These are phyloP conservation scores for Paedocypris micromegethes DNA, from an alignment of 2,797 vertebrate genomes.

Conservation along the genomic window DNA sequence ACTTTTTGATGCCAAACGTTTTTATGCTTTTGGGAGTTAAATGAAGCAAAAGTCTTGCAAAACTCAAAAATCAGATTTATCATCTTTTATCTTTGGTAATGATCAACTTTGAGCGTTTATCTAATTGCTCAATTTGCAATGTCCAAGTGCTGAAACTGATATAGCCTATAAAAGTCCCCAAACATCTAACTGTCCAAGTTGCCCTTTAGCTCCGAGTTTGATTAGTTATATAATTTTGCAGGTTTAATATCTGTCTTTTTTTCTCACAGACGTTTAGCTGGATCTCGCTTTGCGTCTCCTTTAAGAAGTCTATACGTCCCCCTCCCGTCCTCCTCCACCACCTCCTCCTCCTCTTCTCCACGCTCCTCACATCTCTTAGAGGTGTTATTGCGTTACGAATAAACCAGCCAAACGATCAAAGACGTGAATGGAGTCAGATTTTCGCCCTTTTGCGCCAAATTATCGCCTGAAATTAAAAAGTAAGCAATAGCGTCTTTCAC, in stretches of 20 bases:
- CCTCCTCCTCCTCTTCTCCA: constrained; percentile 29
- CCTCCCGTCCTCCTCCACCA: constrained; percentile 25
- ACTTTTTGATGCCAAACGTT: no score
- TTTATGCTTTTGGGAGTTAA: no score
- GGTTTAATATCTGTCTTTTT: not conserved
- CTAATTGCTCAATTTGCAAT: no score
- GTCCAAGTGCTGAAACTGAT: no score
- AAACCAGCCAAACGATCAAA: constrained; percentile 66
- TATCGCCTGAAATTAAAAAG: constrained; percentile 46
- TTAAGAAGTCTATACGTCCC: constrained; percentile 47
- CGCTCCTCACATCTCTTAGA: constrained; percentile 55
- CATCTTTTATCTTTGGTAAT: no score
- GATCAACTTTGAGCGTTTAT: no score
- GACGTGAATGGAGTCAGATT: constrained; percentile 63
- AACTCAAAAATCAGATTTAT: no score
- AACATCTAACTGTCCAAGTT: no score
- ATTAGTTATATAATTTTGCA: no score
- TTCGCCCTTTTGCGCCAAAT: constrained; percentile 41
- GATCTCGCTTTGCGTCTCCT: constrained; percentile 42
- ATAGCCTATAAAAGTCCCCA: no score
- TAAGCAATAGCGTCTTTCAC: constrained; percentile 4
- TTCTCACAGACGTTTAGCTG: constrained; percentile 14
- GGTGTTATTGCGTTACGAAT: constrained; percentile 64
- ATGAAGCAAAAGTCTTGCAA: no score
- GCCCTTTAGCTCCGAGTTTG: no score